Percentiles rank a stretch among this genome's conserved stretches.
Evolutionary conservation across 2,113 vertebrate genomes (phyloP).

Genomic region (Bubalus kerabau): DNA sequence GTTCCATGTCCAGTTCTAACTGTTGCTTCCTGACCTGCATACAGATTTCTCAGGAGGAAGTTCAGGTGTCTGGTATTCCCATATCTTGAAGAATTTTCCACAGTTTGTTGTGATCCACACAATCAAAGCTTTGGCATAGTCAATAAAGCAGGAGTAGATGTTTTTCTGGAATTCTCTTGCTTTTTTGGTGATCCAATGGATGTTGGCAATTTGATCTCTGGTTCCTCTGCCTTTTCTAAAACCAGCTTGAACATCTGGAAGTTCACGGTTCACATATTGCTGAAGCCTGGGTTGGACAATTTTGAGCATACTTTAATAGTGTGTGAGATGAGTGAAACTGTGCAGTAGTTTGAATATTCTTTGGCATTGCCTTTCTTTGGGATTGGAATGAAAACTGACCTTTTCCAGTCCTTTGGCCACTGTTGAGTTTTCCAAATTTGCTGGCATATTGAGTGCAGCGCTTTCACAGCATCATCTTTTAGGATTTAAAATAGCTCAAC

Average conservation of each 20-base stretch:
- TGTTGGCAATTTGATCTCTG: background rate
- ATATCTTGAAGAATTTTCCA: background rate
- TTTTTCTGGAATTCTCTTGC: background rate
- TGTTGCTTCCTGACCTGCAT: background rate
- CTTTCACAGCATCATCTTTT: background rate
- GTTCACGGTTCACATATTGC: fast-evolving
- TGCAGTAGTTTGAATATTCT: background rate
- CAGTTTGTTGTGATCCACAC: background rate
- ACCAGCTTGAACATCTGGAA: background rate
- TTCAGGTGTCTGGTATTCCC: background rate
- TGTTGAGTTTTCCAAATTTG: background rate
- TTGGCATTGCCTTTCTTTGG: background rate
- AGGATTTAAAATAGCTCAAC: background rate
- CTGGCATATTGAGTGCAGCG: background rate
- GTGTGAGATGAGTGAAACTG: background rate
- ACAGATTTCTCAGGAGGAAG: background rate
- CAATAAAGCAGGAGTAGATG: background rate
- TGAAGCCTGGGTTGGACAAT: background rate
- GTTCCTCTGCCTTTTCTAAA: background rate
- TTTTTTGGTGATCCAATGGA: background rate
- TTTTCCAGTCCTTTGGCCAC: background rate
- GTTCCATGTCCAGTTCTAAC: background rate
- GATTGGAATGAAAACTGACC: background rate
- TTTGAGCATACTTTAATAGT: background rate
- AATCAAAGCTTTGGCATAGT: background rate